A percentile compares a stretch with the other conserved stretches of the same genome.
phyloP scores from a whole-genome alignment of 2,888 invertebrate species.

The Phaedon cochleariae region DNA sequence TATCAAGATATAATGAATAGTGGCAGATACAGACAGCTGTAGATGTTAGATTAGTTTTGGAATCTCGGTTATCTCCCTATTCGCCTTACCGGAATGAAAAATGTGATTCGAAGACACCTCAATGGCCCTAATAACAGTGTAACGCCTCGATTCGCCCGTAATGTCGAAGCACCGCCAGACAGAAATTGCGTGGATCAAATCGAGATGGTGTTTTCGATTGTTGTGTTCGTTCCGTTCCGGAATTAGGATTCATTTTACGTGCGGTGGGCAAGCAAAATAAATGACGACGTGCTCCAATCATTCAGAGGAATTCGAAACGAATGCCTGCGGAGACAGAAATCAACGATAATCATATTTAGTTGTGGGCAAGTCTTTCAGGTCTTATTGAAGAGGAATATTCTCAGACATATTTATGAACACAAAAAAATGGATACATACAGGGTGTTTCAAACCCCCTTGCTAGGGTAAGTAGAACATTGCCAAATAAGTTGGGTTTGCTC shows the following conservation, averaged over 20 bases:
- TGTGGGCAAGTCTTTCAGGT: too few species aligned
- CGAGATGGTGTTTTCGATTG: slow-evolving; percentile 7
- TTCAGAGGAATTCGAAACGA: neutral
- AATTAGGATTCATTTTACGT: neutral
- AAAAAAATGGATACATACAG: too few species aligned
- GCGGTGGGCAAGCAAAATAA: neutral
- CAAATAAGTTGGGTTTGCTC: too few species aligned
- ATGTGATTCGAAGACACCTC: neutral
- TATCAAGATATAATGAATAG: too few species aligned
- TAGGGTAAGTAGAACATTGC: too few species aligned
- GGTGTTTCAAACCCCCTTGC: too few species aligned
- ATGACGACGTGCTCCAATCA: slow-evolving; percentile 14
- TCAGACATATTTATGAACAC: too few species aligned
- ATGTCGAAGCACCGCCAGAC: neutral
- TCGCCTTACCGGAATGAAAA: neutral
- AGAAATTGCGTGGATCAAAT: slow-evolving; percentile 16
- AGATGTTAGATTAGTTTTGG: neutral
- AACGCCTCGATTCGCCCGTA: neutral
- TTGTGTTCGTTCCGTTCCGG: neutral
- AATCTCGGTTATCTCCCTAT: neutral
- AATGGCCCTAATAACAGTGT: slow-evolving; percentile 1
- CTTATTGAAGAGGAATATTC: too few species aligned
- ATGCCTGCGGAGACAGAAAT: neutral
- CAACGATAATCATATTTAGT: neutral
- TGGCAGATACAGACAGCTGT: too few species aligned